A percentile compares a stretch with the other conserved stretches of the same genome.
Evolutionary conservation across 2,888 invertebrate species (phyloP).

Genomic region (Pseudococcus jackbeardsleyi): DNA sequence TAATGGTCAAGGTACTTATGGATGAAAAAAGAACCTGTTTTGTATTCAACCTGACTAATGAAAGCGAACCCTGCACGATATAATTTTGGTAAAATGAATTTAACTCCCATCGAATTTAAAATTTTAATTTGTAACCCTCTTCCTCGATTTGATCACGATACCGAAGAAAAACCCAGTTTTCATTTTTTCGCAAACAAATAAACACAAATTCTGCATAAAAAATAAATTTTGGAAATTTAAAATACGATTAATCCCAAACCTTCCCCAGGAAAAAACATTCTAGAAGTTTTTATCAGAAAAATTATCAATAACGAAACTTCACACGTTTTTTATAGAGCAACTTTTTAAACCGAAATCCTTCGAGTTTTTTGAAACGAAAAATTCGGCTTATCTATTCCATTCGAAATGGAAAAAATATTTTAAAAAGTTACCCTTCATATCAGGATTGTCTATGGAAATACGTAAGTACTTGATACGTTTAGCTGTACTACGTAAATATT

Average conservation of each 20-base stretch:
- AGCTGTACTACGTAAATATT: neutral
- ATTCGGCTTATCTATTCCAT: neutral
- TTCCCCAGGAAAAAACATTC: neutral
- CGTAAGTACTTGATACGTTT: neutral
- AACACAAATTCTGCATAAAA: no score
- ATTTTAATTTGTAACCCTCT: no score
- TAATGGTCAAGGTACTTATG: neutral
- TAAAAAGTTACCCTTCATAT: neutral
- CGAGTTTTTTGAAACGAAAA: neutral
- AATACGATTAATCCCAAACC: neutral
- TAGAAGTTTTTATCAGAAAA: neutral
- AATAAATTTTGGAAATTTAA: no score
- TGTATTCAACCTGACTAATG: neutral
- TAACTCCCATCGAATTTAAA: no score
- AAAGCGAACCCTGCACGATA: no score
- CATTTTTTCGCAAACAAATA: no score
- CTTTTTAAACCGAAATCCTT: neutral
- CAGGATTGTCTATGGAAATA: neutral
- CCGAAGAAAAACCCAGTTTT: no score
- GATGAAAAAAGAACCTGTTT: neutral
- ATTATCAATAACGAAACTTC: neutral
- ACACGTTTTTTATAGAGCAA: neutral
- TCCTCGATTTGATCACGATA: no score
- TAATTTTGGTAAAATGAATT: no score
- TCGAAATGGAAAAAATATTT: constrained; percentile 9